Base-by-base conservation (phyloP, 2,888 invertebrate genomes). In the Leptarthrus brevirostris region DNA sequence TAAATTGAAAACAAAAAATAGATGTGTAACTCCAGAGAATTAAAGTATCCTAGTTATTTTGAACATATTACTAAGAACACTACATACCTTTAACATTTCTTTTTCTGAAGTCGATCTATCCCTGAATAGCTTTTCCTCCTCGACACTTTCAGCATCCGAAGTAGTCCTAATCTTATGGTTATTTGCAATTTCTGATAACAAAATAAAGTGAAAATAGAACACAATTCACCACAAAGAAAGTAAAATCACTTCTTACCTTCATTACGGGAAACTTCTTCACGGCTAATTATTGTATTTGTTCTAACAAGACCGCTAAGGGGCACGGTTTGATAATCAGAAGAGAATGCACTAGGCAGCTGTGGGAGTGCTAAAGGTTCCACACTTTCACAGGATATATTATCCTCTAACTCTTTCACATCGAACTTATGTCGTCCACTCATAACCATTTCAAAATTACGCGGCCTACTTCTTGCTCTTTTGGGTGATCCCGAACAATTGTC, bases 401-500 rank as follows among this genome's bases (percentile, higher is more conserved):
- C 87, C 49, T 89, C 88, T 12, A 81, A 75, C 80, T 93, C 93
- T 26, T 90, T 86, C 2, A 93, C 90, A 78, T 93, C 93, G 83
- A 93, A 94, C 78, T 88, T 91, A 80, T 92, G 91, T 0, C 91
- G 87, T 54, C 90, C 91, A 47, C 88, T 88, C 84, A 93, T 90
- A 36, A 92, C 89, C 89, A 93, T 90, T 83, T 92, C 90, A 49
- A 93, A 84, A 81, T 91, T 91, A 64, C 93, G 87, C 0, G 91
- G 90, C 75, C 91, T 89, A 74, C 82, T 83, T 73, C 82, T 83
- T 1, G 74, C 73, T 22, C 84, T 80, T 70, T 82, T 80, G 8
- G 83, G 83, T 22, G 84, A 83, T 8, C 73, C 76, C 1, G 52
- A 47, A 44, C 75, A 75, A 20, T 79, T 79, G 56, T 81, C 81